Evolutionary conservation across 2,113 vertebrate genomes (phyloP).

Genomic region (Urocolius indicus): DNA sequence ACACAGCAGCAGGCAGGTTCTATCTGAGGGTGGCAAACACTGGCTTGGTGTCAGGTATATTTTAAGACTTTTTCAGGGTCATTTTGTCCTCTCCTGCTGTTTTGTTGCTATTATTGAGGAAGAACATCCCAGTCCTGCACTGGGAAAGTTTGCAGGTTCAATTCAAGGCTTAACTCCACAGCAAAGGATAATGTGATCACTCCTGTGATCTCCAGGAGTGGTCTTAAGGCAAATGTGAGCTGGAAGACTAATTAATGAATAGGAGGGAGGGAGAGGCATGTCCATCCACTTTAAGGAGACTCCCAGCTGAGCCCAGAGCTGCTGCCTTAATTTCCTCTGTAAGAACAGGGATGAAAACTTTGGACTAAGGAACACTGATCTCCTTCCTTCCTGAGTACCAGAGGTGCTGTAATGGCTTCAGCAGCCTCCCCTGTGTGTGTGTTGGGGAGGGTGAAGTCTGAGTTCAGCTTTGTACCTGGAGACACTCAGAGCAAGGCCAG

Average conservation of each 20-base stretch:
- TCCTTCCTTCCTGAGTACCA: background rate
- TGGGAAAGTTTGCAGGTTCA: background rate
- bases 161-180: background rate
- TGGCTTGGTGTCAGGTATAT: background rate
- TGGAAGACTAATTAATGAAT: background rate
- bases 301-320: background rate
- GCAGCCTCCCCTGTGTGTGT: background rate
- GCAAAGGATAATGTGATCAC: background rate
- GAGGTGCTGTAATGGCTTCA: background rate
- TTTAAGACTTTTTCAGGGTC: background rate
- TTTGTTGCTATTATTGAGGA: background rate
- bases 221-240: background rate
- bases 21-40: background rate
- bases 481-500: background rate
- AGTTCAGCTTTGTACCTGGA: background rate
- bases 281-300: background rate
- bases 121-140: background rate
- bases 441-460: fast-evolving
- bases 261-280: background rate
- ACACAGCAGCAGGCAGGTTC: background rate
- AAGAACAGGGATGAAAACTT: background rate
- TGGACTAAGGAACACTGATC: background rate
- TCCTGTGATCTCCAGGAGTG: background rate
- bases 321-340: background rate
- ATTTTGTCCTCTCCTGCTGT: background rate